A percentile compares a stretch with the other conserved stretches of the same genome.
Evolutionary conservation across 2,113 vertebrate genomes (phyloP).

Genomic region (Leucopsar rothschildi): DNA sequence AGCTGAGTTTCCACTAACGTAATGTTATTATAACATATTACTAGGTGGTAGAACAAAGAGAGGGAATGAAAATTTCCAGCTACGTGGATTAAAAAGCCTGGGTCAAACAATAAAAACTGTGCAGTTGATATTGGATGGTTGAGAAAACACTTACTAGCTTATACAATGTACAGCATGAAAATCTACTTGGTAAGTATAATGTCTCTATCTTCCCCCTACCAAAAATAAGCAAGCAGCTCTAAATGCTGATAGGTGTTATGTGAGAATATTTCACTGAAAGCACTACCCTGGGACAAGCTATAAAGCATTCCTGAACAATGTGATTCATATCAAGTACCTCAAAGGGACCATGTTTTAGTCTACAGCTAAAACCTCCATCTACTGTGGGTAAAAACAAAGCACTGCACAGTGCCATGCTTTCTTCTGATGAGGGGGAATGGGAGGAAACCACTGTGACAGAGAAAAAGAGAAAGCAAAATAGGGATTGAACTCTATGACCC

Average conservation of each 20-base stretch:
- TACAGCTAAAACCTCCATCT: neutral
- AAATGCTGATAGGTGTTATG: neutral
- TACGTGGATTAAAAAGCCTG: neutral
- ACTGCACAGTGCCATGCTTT: neutral
- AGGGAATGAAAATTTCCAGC: neutral
- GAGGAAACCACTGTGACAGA: neutral
- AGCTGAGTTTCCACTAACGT: neutral
- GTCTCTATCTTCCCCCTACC: neutral
- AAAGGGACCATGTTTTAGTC: neutral
- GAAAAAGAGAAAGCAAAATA: neutral
- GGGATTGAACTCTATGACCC: neutral
- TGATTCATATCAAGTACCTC: neutral
- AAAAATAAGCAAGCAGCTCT: neutral
- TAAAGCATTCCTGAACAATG: neutral
- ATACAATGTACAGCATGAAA: neutral
- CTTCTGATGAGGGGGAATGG: neutral
- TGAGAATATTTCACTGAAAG: neutral
- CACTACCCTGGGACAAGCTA: neutral
- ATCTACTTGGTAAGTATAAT: neutral
- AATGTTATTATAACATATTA: neutral
- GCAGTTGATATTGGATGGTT: neutral
- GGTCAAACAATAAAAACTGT: neutral
- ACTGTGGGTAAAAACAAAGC: neutral
- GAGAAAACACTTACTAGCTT: neutral
- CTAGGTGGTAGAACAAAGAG: neutral